Base-by-base conservation (phyloP, 2,888 invertebrate genomes). In the Trisateles emortualis region DNA sequence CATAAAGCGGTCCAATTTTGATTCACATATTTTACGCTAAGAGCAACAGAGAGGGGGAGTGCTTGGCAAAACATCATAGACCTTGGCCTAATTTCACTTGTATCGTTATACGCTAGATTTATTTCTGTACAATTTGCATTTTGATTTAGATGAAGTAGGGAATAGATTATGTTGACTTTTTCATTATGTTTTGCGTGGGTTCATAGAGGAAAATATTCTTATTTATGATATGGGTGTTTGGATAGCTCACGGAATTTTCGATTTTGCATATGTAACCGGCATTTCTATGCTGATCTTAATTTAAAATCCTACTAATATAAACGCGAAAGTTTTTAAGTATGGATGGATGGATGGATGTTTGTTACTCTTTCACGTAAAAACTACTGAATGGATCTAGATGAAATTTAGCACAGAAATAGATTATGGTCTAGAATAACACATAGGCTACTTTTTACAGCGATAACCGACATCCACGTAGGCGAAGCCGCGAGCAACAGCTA, bases 11-110 rank as follows among this genome's bases (percentile, higher is more conserved):
- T 32, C 44, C 51, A 43, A 52, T 41, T 64, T 61, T 41, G 48
- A 50, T 35, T 43, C 48, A 30, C 45, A 61, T 57, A 58, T 61
- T 52, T 63, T 64, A 46, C 36, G 46, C 26, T 14, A n/a, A 11
- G 30, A 43, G 30, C 39, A 36, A 44, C 50, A 44, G 17, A 44
- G 39, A 22, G 39, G n/a, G 19, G 48, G 17, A 32, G 29, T 22
- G 32, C 46, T 64, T 54, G 46, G 45, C 48, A 41, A 32, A 54
- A 58, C 52, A 52, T 10, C 38, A 16, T 24, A 5, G 52, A 43
- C 50, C 64, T 52, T 64, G 64, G 35, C 61, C 48, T 42, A 24
- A 51, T 64, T 44, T 11, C 11, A 19, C 26, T 40, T 45, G 44
- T 51, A 51, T 45, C 44, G 39, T 45, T 39, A 29, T 33, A 26